Conservation (phyloP, 2,888 invertebrate species). For the Deilephila porcellus region DNA sequence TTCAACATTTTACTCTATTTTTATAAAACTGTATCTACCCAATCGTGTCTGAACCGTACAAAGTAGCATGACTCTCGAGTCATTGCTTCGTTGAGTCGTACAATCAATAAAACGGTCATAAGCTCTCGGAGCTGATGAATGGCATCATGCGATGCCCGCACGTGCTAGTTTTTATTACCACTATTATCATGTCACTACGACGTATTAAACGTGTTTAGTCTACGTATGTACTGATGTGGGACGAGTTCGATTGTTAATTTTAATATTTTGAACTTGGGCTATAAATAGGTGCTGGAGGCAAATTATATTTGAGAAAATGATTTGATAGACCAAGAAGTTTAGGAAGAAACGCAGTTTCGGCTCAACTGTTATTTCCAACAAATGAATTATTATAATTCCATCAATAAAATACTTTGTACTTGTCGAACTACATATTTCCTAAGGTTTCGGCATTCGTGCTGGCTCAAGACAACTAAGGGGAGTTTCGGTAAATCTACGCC, state of each 20-base stretch:
- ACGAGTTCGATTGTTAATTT: neutral
- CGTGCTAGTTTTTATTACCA: slow-evolving; percentile 67
- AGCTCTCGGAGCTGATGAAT: slow-evolving; percentile 58
- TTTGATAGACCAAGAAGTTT: neutral
- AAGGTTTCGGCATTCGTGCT: too few relatives aligned
- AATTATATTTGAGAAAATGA: neutral
- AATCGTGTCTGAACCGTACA: slow-evolving; percentile 17
- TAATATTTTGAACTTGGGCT: neutral
- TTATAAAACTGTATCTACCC: too few relatives aligned
- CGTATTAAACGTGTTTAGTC: slow-evolving; percentile 60
- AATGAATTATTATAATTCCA: too few relatives aligned
- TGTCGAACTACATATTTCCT: too few relatives aligned
- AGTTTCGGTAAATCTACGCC: too few relatives aligned
- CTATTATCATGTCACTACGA: slow-evolving; percentile 71
- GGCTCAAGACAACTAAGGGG: too few relatives aligned
- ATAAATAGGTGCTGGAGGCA: neutral
- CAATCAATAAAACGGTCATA: slow-evolving; percentile 62
- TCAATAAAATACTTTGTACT: too few relatives aligned
- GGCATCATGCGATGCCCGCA: slow-evolving; percentile 69
- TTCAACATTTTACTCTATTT: too few relatives aligned
- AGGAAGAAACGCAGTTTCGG: too few relatives aligned
- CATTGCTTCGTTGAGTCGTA: slow-evolving; percentile 43
- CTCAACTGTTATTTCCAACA: too few relatives aligned
- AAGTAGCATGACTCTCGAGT: slow-evolving; percentile 45
- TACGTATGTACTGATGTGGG: slow-evolving; percentile 43